phyloP scores from a whole-genome alignment of 1,140 invertebrate species.

The Plutomurus gul region DNA sequence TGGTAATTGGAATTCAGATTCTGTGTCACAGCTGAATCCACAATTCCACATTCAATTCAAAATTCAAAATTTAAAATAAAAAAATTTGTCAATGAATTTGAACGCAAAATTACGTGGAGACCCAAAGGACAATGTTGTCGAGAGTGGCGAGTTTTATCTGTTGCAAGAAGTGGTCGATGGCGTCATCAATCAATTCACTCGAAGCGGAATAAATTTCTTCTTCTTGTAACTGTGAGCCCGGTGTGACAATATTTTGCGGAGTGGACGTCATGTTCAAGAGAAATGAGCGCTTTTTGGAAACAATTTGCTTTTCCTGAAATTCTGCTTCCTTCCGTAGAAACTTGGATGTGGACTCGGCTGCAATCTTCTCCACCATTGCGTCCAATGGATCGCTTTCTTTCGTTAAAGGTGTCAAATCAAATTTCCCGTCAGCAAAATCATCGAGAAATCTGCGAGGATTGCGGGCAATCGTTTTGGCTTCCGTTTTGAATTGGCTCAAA shows the following conservation, averaged over 20 bases:
- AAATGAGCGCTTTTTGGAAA: conserved; percentile 15
- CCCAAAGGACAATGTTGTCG: neutral
- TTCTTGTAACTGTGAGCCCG: neutral
- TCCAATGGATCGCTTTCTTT: neutral
- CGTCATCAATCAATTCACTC: neutral
- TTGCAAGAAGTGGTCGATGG: neutral
- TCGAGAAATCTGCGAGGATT: conserved; percentile 42
- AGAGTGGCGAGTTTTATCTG: conserved; percentile 3
- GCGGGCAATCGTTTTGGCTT: conserved; percentile 35
- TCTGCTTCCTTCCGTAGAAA: neutral
- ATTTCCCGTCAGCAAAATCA: conserved; percentile 35
- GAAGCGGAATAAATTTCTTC: neutral
- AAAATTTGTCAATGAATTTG: neutral
- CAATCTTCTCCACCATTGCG: neutral
- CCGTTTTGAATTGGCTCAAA: conserved; percentile 28
- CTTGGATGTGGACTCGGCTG: neutral
- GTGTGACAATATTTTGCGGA: neutral
- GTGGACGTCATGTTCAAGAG: neutral
- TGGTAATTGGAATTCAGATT: conserved; percentile 30
- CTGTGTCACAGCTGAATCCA: neutral
- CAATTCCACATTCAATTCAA: neutral
- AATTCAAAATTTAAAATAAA: neutral
- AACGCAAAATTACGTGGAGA: neutral
- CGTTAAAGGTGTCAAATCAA: neutral
- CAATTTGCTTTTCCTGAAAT: neutral